A percentile compares a stretch with the other conserved stretches of the same genome.
These are phyloP conservation scores for Novumbra hubbsi DNA, from an alignment of 2,797 vertebrate genomes.

Conservation along the genomic window DNA sequence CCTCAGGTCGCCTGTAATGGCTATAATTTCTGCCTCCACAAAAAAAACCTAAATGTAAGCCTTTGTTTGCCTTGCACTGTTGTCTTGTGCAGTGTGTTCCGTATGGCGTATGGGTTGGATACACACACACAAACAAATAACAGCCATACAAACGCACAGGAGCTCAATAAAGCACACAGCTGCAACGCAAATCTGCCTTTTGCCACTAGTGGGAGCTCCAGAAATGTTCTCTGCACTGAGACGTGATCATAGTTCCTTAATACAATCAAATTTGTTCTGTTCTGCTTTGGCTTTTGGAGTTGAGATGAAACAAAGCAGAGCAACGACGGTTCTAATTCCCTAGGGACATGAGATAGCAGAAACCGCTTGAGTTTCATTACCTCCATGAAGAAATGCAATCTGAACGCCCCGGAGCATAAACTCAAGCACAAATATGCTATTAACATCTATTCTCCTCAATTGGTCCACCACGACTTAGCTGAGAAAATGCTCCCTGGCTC, in stretches of 20 bases:
- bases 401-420: constrained; percentile 8
- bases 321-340: constrained; percentile 48
- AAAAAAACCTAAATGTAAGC: too few species aligned
- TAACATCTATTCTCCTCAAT: constrained; percentile 23
- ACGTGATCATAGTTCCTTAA: constrained; percentile 30
- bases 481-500: constrained; percentile 6
- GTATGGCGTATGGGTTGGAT: too few species aligned
- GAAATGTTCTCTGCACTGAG: constrained; percentile 33
- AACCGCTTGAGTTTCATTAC: neutral
- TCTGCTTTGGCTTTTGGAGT: constrained; percentile 45
- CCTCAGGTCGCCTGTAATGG: too few species aligned
- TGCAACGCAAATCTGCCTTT: constrained; percentile 47
- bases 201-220: neutral
- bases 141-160: too few species aligned
- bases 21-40: too few species aligned
- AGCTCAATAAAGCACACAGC: constrained; percentile 31
- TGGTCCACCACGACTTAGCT: neutral
- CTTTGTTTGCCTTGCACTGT: too few species aligned
- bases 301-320: constrained; percentile 43
- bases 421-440: constrained; percentile 25
- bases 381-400: constrained; percentile 3
- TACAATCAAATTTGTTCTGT: constrained; percentile 53
- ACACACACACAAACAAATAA: too few species aligned
- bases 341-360: neutral
- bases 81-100: too few species aligned